These are phyloP conservation scores for Mya arenaria DNA, from an alignment of 1,140 invertebrate species.

Conservation along the genomic window DNA sequence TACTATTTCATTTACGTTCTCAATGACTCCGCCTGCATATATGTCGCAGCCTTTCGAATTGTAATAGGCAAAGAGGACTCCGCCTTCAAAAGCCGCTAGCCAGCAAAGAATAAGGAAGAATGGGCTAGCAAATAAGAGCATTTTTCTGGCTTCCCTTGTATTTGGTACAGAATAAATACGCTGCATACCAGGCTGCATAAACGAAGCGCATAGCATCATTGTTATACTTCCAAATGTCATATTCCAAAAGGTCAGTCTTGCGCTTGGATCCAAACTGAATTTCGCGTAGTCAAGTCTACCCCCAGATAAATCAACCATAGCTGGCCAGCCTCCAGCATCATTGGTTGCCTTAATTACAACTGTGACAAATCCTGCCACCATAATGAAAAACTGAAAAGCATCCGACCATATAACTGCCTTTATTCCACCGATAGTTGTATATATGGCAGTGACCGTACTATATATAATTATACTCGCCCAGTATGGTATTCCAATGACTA, in stretches of 20 bases:
- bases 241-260: background rate
- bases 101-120: background rate
- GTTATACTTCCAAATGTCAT: background rate
- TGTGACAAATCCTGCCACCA: background rate
- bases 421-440: background rate
- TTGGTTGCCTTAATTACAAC: background rate
- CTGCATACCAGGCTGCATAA: background rate
- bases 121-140: background rate
- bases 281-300: background rate
- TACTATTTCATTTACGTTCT: constrained; percentile 13
- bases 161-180: background rate
- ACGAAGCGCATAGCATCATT: background rate
- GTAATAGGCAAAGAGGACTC: background rate
- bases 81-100: background rate
- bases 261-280: background rate
- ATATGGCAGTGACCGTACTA: background rate
- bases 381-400: background rate
- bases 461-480: background rate
- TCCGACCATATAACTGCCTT: constrained; percentile 3
- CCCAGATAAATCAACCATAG: background rate
- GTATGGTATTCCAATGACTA: background rate
- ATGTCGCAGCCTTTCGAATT: background rate
- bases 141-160: background rate
- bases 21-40: background rate
- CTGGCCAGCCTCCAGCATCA: background rate